Percentiles rank a stretch among this genome's conserved stretches.
phyloP scores from a whole-genome alignment of 2,797 vertebrate genomes.

The Lates japonicus region DNA sequence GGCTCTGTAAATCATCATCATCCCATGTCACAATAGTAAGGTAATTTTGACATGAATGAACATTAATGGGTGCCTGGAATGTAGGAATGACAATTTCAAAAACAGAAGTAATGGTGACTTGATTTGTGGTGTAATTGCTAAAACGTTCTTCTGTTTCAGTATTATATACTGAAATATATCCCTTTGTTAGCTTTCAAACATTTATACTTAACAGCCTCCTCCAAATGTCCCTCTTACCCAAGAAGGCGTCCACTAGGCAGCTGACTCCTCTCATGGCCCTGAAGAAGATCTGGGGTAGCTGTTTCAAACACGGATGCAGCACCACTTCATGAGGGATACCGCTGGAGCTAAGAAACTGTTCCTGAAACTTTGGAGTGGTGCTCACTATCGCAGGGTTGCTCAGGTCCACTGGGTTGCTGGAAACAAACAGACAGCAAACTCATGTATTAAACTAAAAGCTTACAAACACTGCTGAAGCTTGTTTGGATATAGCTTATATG shows the following conservation, averaged over 20 bases:
- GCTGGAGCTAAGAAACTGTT: constrained; percentile 95
- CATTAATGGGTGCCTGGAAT: background rate
- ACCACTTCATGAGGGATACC: constrained; percentile 95
- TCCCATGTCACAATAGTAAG: background rate
- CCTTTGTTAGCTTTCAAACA: background rate
- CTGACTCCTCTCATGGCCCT: constrained; percentile 97
- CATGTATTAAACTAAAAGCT: background rate
- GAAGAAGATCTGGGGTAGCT: constrained; percentile 98
- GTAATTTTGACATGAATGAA: background rate
- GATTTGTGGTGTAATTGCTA: background rate
- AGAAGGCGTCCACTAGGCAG: constrained; percentile 96
- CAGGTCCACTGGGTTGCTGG: constrained; percentile 97
- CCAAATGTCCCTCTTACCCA: constrained; percentile 86
- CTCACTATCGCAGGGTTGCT: constrained; percentile 97
- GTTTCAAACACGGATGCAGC: constrained; percentile 96
- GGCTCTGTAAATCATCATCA: background rate
- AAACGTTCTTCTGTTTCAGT: background rate
- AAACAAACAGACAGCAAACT: constrained; percentile 35
- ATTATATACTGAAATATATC: background rate
- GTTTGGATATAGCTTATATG: background rate
- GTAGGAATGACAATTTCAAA: background rate
- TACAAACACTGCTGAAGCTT: background rate
- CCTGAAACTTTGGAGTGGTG: constrained; percentile 98
- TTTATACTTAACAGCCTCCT: background rate
- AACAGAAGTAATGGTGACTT: background rate